Conservation (phyloP, 2,113 vertebrate genomes). For the Lamprotornis superbus region DNA sequence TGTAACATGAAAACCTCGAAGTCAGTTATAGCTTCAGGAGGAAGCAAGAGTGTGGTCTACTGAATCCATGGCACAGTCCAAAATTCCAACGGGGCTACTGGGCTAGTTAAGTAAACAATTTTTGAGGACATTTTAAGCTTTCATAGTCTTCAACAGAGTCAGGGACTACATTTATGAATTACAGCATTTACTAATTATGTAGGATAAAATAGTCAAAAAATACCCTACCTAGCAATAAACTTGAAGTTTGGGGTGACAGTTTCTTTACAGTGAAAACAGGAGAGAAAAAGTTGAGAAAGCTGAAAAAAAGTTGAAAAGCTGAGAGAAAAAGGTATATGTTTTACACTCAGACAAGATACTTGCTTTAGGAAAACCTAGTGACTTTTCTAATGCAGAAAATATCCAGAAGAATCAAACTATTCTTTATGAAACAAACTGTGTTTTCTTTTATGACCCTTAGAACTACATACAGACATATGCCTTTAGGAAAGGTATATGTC, state of each 20-base stretch:
- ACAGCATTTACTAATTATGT: accelerated
- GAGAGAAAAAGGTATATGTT: not conserved
- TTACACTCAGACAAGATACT: not conserved
- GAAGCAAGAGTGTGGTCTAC: not conserved
- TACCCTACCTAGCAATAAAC: not conserved
- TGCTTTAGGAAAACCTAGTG: not conserved
- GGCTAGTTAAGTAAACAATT: not conserved
- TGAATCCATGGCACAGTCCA: not conserved
- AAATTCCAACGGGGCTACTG: not conserved
- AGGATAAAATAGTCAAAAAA: not conserved
- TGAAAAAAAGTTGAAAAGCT: too few relatives aligned
- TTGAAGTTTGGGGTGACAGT: not conserved
- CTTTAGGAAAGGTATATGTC: not conserved
- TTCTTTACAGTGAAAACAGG: not conserved
- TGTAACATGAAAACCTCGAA: not conserved
- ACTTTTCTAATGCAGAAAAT: not conserved
- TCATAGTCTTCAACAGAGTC: not conserved
- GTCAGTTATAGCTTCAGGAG: not conserved
- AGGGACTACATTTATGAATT: not conserved
- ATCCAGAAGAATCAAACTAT: not conserved
- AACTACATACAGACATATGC: not conserved
- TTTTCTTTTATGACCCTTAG: not conserved
- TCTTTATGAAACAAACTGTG: not conserved
- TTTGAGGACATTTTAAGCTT: not conserved
- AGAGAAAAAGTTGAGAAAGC: not conserved